A percentile compares a stretch with the other conserved stretches of the same genome.
phyloP scores from a whole-genome alignment of 2,797 vertebrate genomes.

The Alcedo atthis region DNA sequence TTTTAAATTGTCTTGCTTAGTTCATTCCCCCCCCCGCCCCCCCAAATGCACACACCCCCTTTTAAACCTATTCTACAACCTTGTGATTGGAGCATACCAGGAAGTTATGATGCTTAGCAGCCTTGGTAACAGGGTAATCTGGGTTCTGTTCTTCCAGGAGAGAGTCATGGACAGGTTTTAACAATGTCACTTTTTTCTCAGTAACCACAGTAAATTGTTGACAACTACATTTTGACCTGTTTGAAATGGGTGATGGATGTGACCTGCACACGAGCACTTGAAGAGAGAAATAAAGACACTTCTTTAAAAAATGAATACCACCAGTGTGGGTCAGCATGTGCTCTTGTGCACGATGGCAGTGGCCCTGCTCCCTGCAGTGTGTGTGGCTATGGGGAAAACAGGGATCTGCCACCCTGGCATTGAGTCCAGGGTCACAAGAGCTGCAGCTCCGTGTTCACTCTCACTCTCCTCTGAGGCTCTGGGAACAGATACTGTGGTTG shows the following conservation, averaged over 20 bases:
- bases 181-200: background rate
- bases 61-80: background rate
- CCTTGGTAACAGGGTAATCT: fast-evolving
- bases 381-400: background rate
- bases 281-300: background rate
- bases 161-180: fast-evolving
- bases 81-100: fast-evolving
- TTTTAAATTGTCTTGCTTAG: background rate
- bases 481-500: fast-evolving
- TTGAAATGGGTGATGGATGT: background rate
- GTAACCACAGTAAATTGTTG: background rate
- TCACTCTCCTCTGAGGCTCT: fast-evolving
- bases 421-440: background rate
- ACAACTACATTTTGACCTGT: background rate
- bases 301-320: fast-evolving
- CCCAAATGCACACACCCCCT: too few species aligned
- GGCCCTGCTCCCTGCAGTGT: fast-evolving
- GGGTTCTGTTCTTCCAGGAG: background rate
- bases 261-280: fast-evolving
- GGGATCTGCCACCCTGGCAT: background rate
- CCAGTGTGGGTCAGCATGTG: fast-evolving
- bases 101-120: background rate
- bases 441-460: fast-evolving
- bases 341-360: background rate
- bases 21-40: fast-evolving